Percentiles rank a stretch among this genome's conserved stretches.
Evolutionary conservation across 2,797 vertebrate species (phyloP).

Genomic region (Spea hammondii): DNA sequence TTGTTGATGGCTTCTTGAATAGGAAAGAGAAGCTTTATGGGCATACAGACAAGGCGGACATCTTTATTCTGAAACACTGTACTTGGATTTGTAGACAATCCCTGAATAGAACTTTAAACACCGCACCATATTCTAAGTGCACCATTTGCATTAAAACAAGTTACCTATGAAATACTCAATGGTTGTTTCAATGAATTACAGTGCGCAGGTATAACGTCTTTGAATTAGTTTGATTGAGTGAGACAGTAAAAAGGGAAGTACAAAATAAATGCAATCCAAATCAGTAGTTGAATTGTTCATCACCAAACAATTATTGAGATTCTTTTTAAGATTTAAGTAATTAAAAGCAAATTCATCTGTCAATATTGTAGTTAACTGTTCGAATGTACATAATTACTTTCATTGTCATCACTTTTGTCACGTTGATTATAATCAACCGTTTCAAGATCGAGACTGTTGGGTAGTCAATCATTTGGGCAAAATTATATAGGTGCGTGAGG

Average conservation of each 20-base stretch:
- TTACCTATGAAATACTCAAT: neutral
- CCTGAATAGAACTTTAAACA: too few relatives aligned
- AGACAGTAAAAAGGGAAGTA: neutral
- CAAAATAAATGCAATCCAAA: neutral
- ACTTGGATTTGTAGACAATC: too few relatives aligned
- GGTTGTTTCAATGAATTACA: neutral
- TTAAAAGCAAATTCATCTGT: conserved; percentile 29
- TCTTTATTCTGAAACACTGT: too few relatives aligned
- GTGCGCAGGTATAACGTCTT: neutral
- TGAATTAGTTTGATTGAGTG: neutral
- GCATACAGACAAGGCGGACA: too few relatives aligned
- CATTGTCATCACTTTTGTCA: conserved; percentile 28
- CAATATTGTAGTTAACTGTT: conserved; percentile 39
- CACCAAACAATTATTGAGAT: conserved; percentile 17
- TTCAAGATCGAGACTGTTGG: neutral
- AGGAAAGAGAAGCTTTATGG: conserved; percentile 29
- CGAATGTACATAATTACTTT: conserved; percentile 27
- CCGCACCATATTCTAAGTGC: neutral
- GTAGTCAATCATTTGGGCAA: conserved; percentile 29
- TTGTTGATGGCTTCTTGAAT: conserved; percentile 29
- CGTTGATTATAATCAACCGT: conserved; percentile 44
- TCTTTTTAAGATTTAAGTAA: conserved; percentile 20
- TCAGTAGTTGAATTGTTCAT: conserved; percentile 7
- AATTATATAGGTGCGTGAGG: conserved; percentile 18
- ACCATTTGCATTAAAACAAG: neutral